Base-by-base conservation (phyloP, 2,888 invertebrate species). In the Halictus ligatus region DNA sequence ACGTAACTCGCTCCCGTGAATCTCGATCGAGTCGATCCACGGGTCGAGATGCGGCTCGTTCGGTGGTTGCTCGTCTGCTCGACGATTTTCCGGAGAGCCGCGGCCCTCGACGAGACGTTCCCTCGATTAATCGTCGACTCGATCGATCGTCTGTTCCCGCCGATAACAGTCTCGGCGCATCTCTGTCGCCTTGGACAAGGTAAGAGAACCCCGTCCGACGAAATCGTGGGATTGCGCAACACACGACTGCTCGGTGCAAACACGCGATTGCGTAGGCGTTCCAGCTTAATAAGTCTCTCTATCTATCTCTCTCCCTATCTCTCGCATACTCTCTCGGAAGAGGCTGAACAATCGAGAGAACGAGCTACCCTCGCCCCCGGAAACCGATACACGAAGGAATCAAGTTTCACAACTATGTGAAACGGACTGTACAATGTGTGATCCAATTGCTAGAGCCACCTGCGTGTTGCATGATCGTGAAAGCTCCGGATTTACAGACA, bases 81-180 rank as follows among this genome's bases (percentile, higher is more conserved):
- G 21, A 10, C 29, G 74, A 13, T 60, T 35, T 58, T 3, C 8
- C 21, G 25, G 10, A 64, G 46, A 4, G 29, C 29, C 5, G 3
- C 8, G 75, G 54, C 6, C 10, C 69, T 89, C 46, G 89, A 93
- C 71, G 73, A 87, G 29, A 75, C 78, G 7, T 80, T 90, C 10
- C 87, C 78, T 21, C 83, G 81, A 21, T 87, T 93, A 64, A 83
- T 93, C 40, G 73, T 83, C 43, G 90, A 93, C 50, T 89, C 85
- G 12, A 84, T 85, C 6, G 78, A 83, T 5, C 54, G 80, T 29
- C 78, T 93, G 0, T 91, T 90, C 29, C 81, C 89, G 29, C 88
- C 92, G 4, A 83, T 90, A 2, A 90, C 88, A 10, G n/a, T 93
- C 18, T 91, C 91, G 35, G 88, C 86, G 48, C 88, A 92, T 77